These are phyloP conservation scores for Hydractinia symbiolongicarpus DNA, from an alignment of 30 jellyfish, hydroid and myxozoan genomes.

Conservation along the genomic window DNA sequence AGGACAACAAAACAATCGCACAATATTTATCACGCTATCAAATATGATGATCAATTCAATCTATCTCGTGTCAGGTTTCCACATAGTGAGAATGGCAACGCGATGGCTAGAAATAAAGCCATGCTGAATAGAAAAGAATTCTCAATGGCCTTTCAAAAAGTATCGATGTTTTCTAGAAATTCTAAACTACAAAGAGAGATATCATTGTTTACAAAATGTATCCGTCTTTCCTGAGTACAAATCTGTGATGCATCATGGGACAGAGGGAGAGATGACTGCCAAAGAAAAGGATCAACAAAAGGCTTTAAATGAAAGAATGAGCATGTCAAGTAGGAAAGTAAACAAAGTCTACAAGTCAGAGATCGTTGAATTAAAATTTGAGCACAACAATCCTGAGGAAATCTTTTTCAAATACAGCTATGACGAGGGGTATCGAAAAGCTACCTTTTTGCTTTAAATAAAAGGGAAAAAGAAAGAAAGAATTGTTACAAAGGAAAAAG, in stretches of 20 bases:
- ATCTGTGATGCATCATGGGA: not conserved
- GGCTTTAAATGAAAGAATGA: not conserved
- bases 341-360: not conserved
- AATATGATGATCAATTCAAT: not conserved
- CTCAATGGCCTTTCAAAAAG: too few relatives aligned
- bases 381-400: not conserved
- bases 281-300: not conserved
- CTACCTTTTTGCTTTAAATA: not conserved
- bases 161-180: not conserved
- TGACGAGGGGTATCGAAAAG: not conserved
- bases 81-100: not conserved
- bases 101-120: not conserved
- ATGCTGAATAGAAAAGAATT: not conserved
- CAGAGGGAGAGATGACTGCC: not conserved
- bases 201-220: not conserved
- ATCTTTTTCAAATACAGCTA: too few relatives aligned
- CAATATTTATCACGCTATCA: not conserved
- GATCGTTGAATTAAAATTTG: not conserved
- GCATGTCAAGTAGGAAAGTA: not conserved
- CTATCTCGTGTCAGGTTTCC: not conserved
- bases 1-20: slow-evolving; percentile 3
- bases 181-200: not conserved
- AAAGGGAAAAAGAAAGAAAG: not conserved
- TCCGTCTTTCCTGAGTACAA: not conserved
- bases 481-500: not conserved